Evolutionary conservation across 2,113 vertebrate genomes (phyloP).

Genomic region (Campylomormyrus tamandua): DNA sequence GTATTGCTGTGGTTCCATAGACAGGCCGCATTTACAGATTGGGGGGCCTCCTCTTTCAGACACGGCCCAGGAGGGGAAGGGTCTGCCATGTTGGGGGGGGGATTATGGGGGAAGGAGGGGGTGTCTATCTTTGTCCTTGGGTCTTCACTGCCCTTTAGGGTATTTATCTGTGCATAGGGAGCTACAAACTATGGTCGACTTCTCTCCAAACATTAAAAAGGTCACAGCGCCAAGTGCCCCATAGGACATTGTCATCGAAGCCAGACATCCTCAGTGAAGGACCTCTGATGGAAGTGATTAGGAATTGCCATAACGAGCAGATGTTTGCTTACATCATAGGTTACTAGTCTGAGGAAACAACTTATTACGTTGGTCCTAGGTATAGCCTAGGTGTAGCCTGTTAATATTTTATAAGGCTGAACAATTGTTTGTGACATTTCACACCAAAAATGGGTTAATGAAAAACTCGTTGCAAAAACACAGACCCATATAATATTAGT

Average conservation of each 20-base stretch:
- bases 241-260: neutral
- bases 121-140: neutral
- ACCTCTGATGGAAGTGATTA: neutral
- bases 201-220: neutral
- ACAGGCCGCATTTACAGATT: neutral
- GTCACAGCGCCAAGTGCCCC: neutral
- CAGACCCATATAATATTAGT: neutral
- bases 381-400: neutral
- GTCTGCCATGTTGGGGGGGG: neutral
- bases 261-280: neutral
- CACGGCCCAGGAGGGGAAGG: neutral
- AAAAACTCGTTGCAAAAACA: neutral
- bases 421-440: neutral
- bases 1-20: neutral
- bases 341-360: neutral
- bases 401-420: neutral
- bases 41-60: neutral
- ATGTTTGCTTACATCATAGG: neutral
- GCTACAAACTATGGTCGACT: neutral
- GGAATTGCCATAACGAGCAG: neutral
- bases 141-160: neutral
- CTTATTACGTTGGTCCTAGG: neutral
- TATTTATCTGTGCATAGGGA: neutral
- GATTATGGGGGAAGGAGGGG: neutral
- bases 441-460: neutral